A percentile compares a stretch with the other conserved stretches of the same genome.
These are phyloP conservation scores for Mionectes macconnelli DNA, from an alignment of 2,113 vertebrate species.

Conservation along the genomic window DNA sequence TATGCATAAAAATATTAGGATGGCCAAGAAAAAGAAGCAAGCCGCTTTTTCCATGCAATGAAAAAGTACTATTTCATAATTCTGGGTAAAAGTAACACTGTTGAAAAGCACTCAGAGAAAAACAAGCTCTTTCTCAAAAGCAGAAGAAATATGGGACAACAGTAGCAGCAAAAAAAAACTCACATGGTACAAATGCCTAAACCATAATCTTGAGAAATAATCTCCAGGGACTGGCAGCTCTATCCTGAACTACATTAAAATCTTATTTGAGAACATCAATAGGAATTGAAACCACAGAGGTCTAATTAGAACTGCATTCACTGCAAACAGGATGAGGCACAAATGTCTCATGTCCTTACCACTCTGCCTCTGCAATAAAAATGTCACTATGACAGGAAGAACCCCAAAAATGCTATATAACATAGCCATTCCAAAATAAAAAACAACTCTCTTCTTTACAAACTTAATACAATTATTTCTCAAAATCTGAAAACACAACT, in stretches of 20 bases:
- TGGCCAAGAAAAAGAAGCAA: neutral
- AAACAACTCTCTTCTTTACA: neutral
- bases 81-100: neutral
- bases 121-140: neutral
- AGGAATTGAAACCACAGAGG: neutral
- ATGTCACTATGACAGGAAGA: fast-evolving
- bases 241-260: neutral
- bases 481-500: neutral
- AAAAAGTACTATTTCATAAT: neutral
- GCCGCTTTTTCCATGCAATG: neutral
- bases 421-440: neutral
- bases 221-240: neutral
- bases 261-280: neutral
- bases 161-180: neutral
- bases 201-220: neutral
- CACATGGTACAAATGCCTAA: neutral
- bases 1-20: neutral
- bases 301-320: neutral
- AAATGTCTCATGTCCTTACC: neutral
- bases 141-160: neutral
- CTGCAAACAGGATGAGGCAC: neutral
- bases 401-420: neutral
- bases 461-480: neutral
- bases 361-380: neutral
- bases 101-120: neutral